Evolutionary conservation across 2,888 invertebrate species (phyloP), one percentile per base, ranked within the genome.

Genomic region (Xanthorhoe designata): DNA sequence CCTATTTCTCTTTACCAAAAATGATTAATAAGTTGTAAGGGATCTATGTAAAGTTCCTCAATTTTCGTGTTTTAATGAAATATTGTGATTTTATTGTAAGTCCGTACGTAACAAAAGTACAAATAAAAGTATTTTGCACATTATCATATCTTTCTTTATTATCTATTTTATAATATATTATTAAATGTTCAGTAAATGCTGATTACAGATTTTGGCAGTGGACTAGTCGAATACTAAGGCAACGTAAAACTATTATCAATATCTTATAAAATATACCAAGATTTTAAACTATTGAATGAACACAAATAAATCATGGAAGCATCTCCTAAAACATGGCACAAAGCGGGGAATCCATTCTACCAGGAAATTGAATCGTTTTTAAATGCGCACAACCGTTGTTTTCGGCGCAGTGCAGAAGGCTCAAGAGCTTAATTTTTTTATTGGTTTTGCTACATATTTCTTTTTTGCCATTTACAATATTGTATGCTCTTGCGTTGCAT

Each of bases 51-150:
- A 85, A 83, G 87, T 89, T 89, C 88, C 87, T 88, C 79, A 80
- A 79, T 79, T 79, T 81, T 83, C 78, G 83, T 83, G 79, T 76
- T 77, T 81, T 78, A 79, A 79, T 78, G 75, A 79, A 81, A 80
- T 79, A 77, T 86, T 89, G 90, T 90, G 89, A 90, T 90, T 81
- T 81, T 82, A 84, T 77, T 66, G 47, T 80, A 78, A 80, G 74
- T 83, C 78, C 78, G 77, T 80, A 73, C 68, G 80, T 83, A 80
- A 83, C 77, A 76, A 76, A 79, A 87, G 86, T 88, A 89, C 84
- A 86, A 66, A 79, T 78, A 84, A 86, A 62, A 86, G 80, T 87
- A 85, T 88, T 90, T 89, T 90, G 84, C 85, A 88, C 83, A 74
- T 65, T 54, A 61, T 47, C 3, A 45, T 49, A n/a, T 50, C 35